Conservation (phyloP, 2,888 invertebrate species). For the Microchrysa polita region DNA sequence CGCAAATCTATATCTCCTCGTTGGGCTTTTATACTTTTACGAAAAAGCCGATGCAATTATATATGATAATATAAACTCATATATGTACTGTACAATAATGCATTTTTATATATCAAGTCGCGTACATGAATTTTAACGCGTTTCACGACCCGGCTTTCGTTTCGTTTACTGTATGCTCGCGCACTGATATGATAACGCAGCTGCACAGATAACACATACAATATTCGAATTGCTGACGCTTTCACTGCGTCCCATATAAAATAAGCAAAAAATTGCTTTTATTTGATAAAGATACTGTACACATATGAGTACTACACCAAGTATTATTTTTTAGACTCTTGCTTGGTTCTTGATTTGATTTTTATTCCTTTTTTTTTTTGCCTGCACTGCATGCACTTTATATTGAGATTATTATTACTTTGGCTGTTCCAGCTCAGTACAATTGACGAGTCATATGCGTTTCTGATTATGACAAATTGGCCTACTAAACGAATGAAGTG, state of each 20-base stretch:
- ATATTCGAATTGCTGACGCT: conserved; percentile 32
- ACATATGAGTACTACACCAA: neutral
- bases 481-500: too few relatives aligned
- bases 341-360: too few relatives aligned
- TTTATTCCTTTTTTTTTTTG: too few relatives aligned
- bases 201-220: conserved; percentile 21
- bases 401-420: too few relatives aligned
- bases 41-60: neutral
- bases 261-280: conserved; percentile 10
- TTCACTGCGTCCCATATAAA: conserved; percentile 26
- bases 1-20: neutral
- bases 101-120: neutral
- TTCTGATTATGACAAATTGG: too few relatives aligned
- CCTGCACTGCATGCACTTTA: too few relatives aligned
- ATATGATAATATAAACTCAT: neutral
- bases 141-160: conserved; percentile 3
- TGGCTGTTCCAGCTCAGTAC: too few relatives aligned
- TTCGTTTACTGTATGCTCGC: neutral
- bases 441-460: too few relatives aligned
- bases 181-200: conserved; percentile 34
- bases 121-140: conserved; percentile 13
- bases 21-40: neutral
- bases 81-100: neutral
- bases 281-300: neutral
- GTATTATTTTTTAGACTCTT: neutral